Evolutionary conservation across 2,797 vertebrate genomes (phyloP), one percentile per base, ranked within the genome.

Genomic region (Otus scops): DNA sequence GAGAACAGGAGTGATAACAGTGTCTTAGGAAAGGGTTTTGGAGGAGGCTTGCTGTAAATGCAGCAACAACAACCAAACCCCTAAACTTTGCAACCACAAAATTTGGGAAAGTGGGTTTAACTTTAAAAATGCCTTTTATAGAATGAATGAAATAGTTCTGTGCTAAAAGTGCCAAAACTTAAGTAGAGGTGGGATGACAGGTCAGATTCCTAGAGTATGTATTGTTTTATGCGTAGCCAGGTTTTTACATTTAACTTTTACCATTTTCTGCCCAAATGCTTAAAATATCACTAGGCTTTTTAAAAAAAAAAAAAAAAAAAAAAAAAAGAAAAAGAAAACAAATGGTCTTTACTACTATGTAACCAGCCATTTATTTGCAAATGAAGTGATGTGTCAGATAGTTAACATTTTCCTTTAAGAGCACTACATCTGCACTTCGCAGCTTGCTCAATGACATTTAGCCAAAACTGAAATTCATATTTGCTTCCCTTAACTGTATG

Each of bases 391-490:
- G 32, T 36, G 51, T 68, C 74, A 59, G 78, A 3, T 20, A 60
- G 54, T 15, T 15, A 23, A 38, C 3, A 0, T 73, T 88, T 65
- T 70, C 53, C 79, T 69, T 9, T 10, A 61, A 77, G 77, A 90
- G 48, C 32, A 18, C 11, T 1, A 16, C 13, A 14, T 16, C 59
- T 13, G 11, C 51, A 17, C 70, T 92, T 43, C 43, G 57, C 51
- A 6, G 48, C 28, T 63, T 3, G 2, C 79, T 90, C 75, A 19
- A 1, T 36, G 23, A 5, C 5, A 0, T 1, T 7, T 57, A 90
- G 39, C 69, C 63, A n/a, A 64, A 79, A 41, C 89, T 73, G 77
- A 67, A 77, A 34, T 60, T 71, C 56, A 4, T 23, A 63, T 93
- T 47, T 63, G 22, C 39, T 59, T 76, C 70, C 80, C 41, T 41